Evolutionary conservation across 2,113 vertebrate species (phyloP), one percentile per base, ranked within the genome.

Genomic region (Cinclus mexicanus): DNA sequence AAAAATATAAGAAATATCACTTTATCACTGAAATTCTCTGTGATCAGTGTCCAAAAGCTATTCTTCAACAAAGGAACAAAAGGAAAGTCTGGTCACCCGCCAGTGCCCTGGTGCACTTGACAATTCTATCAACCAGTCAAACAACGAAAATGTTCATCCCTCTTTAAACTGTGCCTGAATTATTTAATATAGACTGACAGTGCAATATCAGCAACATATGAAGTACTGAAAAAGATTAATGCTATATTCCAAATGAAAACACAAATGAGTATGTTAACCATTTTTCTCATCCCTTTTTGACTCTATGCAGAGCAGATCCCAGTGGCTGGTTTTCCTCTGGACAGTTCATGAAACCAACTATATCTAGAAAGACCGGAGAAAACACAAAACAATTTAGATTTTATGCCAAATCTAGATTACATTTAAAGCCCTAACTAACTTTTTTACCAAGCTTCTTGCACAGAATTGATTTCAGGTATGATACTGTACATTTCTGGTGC

Each of bases 291-390:
- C 22, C 23, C 11, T 35, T 39, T 46, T 28, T 50, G 33, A 16
- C 33, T 28, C 23, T 8, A 28, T 37, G 41, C 25, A 72, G 17
- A 81, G 44, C 29, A 74, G 41, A 81, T 10, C 6, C 6, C 31
- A 53, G 14, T 17, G 61, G 4, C n/a, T 35, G 37, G 1, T 29
- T 63, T 87, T 76, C 14, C n/a, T 57, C 57, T 59, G 39, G 17
- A 49, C 6, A 53, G 21, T 17, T 17, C 14, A 9, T 33, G n/a
- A 61, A 4, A 56, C 23, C 29, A 42, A 1, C 15, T 4, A 0
- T 11, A 37, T 37, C 10, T 50, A 33, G 42, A 87, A 77, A 31
- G 59, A 76, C 25, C 0, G 0, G 31, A 72, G 57, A 60, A 46
- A 87, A 72, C 33, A 65, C 9, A 84, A 71, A 49, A 65, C 5